Evolutionary conservation across 2,797 vertebrate species (phyloP).

Genomic region (Galago senegalensis): DNA sequence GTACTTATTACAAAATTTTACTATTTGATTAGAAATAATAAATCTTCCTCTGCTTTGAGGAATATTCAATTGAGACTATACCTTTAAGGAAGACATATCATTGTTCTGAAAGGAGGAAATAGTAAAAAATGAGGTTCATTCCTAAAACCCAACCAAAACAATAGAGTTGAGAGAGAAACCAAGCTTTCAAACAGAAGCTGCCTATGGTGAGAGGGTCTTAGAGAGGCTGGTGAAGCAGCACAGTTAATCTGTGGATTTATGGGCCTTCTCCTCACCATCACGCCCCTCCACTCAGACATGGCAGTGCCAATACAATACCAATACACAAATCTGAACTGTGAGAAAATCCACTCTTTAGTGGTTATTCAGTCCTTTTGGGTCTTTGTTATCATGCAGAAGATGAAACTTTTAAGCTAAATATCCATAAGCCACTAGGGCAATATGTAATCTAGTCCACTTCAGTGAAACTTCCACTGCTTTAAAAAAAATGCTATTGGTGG

Average conservation of each 20-base stretch:
- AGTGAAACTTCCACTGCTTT: background rate
- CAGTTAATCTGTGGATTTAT: background rate
- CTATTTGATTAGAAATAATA: background rate
- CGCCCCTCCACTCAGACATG: rapidly evolving
- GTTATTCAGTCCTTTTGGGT: background rate
- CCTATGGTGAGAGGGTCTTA: background rate
- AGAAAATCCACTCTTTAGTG: background rate
- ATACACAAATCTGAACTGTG: background rate
- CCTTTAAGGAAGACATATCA: background rate
- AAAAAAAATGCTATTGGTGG: background rate
- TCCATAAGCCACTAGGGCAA: background rate
- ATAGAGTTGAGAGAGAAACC: background rate
- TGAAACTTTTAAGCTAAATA: background rate
- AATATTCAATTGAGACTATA: background rate
- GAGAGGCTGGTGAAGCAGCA: background rate
- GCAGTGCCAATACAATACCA: background rate
- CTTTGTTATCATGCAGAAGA: background rate
- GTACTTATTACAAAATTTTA: background rate
- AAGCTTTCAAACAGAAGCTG: background rate
- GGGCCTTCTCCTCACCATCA: background rate
- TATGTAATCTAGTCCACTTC: background rate
- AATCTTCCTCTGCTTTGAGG: background rate
- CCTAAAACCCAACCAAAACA: background rate
- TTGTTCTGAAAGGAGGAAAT: background rate
- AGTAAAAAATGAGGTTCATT: background rate